A percentile compares a stretch with the other conserved stretches of the same genome.
phyloP scores from a whole-genome alignment of 2,113 vertebrate genomes.

The Bucco capensis region DNA sequence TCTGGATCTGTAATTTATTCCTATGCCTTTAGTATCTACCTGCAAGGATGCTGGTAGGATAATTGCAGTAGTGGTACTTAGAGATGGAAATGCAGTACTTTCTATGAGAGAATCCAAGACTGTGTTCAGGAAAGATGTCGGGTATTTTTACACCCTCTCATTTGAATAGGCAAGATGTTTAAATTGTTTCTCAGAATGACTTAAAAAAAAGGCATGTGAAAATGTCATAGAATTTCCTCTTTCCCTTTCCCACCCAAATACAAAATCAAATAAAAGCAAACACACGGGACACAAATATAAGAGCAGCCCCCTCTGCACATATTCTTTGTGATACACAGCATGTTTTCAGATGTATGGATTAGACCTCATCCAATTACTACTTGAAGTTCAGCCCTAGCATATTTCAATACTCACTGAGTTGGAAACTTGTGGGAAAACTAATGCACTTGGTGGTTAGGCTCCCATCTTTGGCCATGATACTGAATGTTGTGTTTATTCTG shows the following conservation, averaged over 20 bases:
- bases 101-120: not conserved
- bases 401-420: not conserved
- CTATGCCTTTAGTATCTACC: not conserved
- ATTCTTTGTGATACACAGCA: not conserved
- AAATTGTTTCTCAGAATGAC: constrained; percentile 37
- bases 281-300: constrained; percentile 43
- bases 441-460: not conserved
- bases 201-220: constrained; percentile 41
- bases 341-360: constrained; percentile 47
- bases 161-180: constrained; percentile 29
- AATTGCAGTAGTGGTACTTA: not conserved
- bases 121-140: not conserved
- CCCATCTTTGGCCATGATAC: not conserved
- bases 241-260: constrained; percentile 52
- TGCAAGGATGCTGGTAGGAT: not conserved
- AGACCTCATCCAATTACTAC: constrained; percentile 25
- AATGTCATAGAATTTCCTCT: constrained; percentile 59
- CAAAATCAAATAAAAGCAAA: constrained; percentile 65
- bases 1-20: not conserved
- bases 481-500: not conserved
- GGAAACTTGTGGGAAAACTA: not conserved
- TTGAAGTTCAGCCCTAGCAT: not conserved
- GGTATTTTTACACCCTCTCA: not conserved
- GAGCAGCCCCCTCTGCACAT: not conserved
- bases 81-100: not conserved